These are phyloP conservation scores for Pachliopta kotzebuea DNA, from an alignment of 2,888 invertebrate species.

Conservation along the genomic window DNA sequence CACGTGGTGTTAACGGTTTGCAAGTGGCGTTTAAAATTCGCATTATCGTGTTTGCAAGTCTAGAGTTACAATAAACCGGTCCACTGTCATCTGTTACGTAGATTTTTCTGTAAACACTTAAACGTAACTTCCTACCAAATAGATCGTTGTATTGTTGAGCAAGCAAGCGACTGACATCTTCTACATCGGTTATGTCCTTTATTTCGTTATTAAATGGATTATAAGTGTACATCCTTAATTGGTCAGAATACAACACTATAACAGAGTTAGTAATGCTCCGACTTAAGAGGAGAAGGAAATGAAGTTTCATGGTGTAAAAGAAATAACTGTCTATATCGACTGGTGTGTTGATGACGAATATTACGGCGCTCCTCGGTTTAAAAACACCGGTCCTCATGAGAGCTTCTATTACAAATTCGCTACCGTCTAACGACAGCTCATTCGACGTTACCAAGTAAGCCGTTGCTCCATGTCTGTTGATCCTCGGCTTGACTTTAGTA, in stretches of 20 bases:
- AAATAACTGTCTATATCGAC: conserved; percentile 58
- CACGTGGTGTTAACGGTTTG: conserved; percentile 57
- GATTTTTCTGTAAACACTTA: conserved; percentile 63
- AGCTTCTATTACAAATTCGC: conserved; percentile 55
- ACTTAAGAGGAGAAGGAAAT: conserved; percentile 75
- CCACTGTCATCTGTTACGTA: conserved; percentile 52
- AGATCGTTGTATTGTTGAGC: conserved; percentile 56
- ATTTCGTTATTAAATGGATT: conserved; percentile 71
- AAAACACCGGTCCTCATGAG: conserved; percentile 65
- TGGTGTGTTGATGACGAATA: conserved; percentile 61
- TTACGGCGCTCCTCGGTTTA: conserved; percentile 64
- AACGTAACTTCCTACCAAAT: conserved; percentile 51
- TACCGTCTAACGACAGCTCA: conserved; percentile 52
- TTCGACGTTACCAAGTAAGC: conserved; percentile 65
- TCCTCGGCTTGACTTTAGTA: conserved; percentile 56
- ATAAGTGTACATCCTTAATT: conserved; percentile 71
- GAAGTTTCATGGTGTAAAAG: conserved; percentile 58
- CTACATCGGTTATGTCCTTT: conserved; percentile 58
- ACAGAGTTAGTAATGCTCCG: conserved; percentile 76
- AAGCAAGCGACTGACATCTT: conserved; percentile 52
- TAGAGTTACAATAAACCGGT: conserved; percentile 55
- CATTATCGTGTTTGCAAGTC: conserved; percentile 55
- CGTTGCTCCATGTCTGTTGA: conserved; percentile 66
- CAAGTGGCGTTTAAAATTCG: conserved; percentile 63
- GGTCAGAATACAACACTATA: conserved; percentile 52